Conservation (phyloP, 1,140 invertebrate species). For the Rhyzopertha dominica region DNA sequence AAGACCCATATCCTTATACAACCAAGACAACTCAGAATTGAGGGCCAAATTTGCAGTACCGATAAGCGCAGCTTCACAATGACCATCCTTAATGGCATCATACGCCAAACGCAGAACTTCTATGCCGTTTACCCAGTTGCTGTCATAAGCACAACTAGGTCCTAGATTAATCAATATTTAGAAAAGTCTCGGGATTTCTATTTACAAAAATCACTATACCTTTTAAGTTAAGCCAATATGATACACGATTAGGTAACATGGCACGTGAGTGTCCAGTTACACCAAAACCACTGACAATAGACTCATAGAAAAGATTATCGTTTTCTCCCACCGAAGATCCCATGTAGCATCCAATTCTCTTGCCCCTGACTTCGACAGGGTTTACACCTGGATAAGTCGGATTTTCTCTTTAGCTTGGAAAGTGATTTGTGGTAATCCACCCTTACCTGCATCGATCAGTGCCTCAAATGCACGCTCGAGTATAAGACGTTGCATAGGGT, state of each 20-base stretch:
- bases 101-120: slow-evolving; percentile 61
- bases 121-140: slow-evolving; percentile 65
- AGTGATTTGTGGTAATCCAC: not conserved
- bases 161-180: slow-evolving; percentile 49
- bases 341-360: slow-evolving; percentile 63
- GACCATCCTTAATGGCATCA: slow-evolving; percentile 55
- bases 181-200: too few species aligned
- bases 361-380: slow-evolving; percentile 55
- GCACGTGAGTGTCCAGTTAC: slow-evolving; percentile 61
- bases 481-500: slow-evolving; percentile 45
- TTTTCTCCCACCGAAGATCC: slow-evolving; percentile 62
- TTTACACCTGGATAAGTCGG: slow-evolving; percentile 54
- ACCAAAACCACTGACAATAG: slow-evolving; percentile 52
- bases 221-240: slow-evolving; percentile 60
- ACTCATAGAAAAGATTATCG: slow-evolving; percentile 43
- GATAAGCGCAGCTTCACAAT: slow-evolving; percentile 66
- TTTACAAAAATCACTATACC: slow-evolving; percentile 43
- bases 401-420: not conserved
- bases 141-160: slow-evolving; percentile 66
- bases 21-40: slow-evolving; percentile 59
- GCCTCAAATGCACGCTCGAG: slow-evolving; percentile 48
- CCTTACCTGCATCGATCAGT: slow-evolving; percentile 47
- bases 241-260: slow-evolving; percentile 65
- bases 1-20: slow-evolving; percentile 57
- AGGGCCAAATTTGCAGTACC: slow-evolving; percentile 58